Evolutionary conservation across 2,888 invertebrate species (phyloP).

Genomic region (Diabrotica balteata): DNA sequence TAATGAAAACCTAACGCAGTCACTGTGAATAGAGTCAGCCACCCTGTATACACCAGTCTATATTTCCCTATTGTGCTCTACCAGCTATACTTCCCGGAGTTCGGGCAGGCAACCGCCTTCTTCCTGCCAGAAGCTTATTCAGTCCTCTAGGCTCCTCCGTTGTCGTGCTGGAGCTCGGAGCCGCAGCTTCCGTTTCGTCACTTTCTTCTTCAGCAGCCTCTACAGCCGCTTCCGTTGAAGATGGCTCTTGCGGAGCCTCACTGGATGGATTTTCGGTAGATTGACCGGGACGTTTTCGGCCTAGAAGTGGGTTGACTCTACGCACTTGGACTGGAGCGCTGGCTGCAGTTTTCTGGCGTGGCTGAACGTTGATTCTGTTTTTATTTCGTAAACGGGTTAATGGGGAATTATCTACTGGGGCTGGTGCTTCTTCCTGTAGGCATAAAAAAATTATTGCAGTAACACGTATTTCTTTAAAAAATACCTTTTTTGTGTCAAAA

Average conservation of each 20-base stretch:
- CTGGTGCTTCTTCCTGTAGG: slow-evolving; percentile 47
- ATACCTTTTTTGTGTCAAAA: too few relatives aligned
- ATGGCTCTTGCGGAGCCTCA: slow-evolving; percentile 47
- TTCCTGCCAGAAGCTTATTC: slow-evolving; percentile 72
- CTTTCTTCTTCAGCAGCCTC: slow-evolving; percentile 45
- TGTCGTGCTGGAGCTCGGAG: slow-evolving; percentile 51
- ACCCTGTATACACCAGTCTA: slow-evolving; percentile 17
- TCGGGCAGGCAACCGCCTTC: slow-evolving; percentile 70
- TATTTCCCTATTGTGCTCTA: slow-evolving; percentile 22
- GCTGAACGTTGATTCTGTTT: slow-evolving; percentile 59
- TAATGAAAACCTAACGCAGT: too few relatives aligned
- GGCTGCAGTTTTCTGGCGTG: slow-evolving; percentile 62
- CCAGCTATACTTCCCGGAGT: slow-evolving; percentile 60
- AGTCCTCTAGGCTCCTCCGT: slow-evolving; percentile 67
- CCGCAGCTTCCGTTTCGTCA: slow-evolving; percentile 45
- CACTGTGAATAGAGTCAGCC: too few relatives aligned
- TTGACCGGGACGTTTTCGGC: slow-evolving; percentile 59
- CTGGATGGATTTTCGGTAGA: slow-evolving; percentile 54
- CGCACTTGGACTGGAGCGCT: slow-evolving; percentile 64
- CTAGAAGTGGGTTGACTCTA: slow-evolving; percentile 65
- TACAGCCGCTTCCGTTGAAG: slow-evolving; percentile 45
- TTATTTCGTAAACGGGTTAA: slow-evolving; percentile 58
- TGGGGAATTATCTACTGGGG: slow-evolving; percentile 55
- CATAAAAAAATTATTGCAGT: neutral
- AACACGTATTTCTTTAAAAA: neutral